phyloP scores from a whole-genome alignment of 2,113 vertebrate species.

The Sarotherodon lohbergeri region DNA sequence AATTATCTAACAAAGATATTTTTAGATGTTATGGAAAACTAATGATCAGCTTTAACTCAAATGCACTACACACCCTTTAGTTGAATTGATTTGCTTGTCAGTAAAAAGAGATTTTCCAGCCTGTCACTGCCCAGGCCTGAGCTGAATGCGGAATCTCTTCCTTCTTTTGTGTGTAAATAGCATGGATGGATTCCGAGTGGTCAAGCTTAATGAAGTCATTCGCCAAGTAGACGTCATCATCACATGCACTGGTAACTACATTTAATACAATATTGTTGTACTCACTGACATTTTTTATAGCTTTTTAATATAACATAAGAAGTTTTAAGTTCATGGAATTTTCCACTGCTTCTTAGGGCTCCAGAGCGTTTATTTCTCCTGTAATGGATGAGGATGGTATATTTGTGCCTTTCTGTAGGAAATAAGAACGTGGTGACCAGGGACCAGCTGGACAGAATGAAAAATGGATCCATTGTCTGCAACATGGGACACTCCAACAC shows the following conservation, averaged over 20 bases:
- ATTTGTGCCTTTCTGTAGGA: conserved; percentile 67
- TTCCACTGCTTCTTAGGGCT: not conserved
- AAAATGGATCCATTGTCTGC: conserved; percentile 96
- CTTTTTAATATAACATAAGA: not conserved
- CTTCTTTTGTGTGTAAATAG: conserved; percentile 62
- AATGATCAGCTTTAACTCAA: not conserved
- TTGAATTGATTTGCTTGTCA: not conserved
- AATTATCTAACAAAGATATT: not conserved
- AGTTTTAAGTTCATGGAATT: not conserved
- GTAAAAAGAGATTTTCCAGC: not conserved
- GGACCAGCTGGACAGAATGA: conserved; percentile 95
- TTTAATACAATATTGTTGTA: not conserved
- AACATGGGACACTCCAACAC: conserved; percentile 99
- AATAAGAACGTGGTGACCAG: conserved; percentile 98
- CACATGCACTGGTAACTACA: conserved; percentile 89
- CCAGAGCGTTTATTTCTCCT: not conserved
- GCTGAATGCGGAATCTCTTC: not conserved
- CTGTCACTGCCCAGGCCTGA: not conserved
- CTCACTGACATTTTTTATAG: not conserved
- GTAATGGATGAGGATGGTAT: not conserved
- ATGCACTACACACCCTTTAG: not conserved
- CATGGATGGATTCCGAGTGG: conserved; percentile 97
- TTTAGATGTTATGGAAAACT: not conserved
- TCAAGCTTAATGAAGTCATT: conserved; percentile 95
- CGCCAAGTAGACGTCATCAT: conserved; percentile 94